Evolutionary conservation across 2,113 vertebrate species (phyloP), one percentile per base, ranked within the genome.

Genomic region (Hylia prasina): DNA sequence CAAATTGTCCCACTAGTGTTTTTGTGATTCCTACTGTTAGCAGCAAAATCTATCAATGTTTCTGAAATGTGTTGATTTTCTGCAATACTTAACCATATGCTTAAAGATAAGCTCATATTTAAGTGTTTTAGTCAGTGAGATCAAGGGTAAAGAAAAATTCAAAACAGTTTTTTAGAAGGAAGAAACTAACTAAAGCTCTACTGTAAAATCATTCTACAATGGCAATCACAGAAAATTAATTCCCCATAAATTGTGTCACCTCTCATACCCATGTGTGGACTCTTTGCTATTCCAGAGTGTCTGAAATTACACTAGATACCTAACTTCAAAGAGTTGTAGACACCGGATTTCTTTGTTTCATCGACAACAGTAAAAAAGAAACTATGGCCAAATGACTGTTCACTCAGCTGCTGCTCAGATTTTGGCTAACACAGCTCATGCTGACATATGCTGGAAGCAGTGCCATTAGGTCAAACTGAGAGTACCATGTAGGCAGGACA

Each of bases 321-420:
- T 25, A 63, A 75, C 33, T 66, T 70, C 15, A 57, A 39, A 53
- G 31, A 66, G 20, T 0, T 15, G 7, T 79, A 45, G 23, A 50
- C 18, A n/a, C 2, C 1, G 0, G 10, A 45, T 79, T 65, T 81
- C 33, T 81, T 88, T 33, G 25, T 47, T 76, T 83, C 16, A 50
- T 0, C 58, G 42, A 10, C 40, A 80, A 39, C 27, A 30, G 11
- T 51, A 31, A 40, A 57, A 94, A 70, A 39, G 24, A 8, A 69
- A 19, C 35, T 31, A 58, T 0, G 0, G 48, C n/a, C 17, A 39
- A 63, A 47, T 58, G 28, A 30, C 20, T 31, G 13, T n/a, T 81
- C 58, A 50, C 31, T 64, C 58, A 77, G 37, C 5, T 28, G 6
- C 69, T 60, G 48, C 54, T 81, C 35, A 37, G 35, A 42, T 82